These are phyloP conservation scores for Ceratosolen solmsi DNA, from an alignment of 1,140 invertebrate genomes.

Conservation along the genomic window DNA sequence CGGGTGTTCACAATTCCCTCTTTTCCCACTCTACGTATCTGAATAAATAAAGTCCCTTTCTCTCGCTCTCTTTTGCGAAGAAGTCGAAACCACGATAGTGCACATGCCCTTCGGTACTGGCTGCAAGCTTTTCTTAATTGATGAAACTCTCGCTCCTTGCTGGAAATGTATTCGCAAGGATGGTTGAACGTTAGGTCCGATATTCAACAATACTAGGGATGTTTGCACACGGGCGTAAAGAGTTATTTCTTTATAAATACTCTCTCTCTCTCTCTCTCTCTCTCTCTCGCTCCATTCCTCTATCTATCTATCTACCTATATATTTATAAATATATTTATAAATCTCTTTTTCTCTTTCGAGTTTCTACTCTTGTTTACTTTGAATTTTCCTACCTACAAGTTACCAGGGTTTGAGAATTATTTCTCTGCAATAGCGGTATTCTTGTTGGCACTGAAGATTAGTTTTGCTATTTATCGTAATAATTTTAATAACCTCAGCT, in stretches of 20 bases:
- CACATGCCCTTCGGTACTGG: background rate
- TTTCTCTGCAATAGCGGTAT: background rate
- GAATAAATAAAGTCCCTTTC: conserved; percentile 22
- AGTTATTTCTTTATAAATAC: background rate
- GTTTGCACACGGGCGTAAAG: background rate
- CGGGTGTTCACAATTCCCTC: background rate
- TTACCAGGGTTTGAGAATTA: background rate
- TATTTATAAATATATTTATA: no score
- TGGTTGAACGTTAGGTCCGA: background rate
- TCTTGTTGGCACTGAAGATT: conserved; percentile 24
- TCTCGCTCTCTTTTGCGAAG: background rate
- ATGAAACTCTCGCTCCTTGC: background rate
- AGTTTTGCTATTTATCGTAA: conserved; percentile 38
- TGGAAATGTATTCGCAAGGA: background rate
- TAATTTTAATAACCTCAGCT: no score
- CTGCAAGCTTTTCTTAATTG: conserved; percentile 3
- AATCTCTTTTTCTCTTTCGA: no score
- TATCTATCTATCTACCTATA: no score
- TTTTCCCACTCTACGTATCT: background rate
- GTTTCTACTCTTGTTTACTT: no score
- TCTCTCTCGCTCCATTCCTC: no score
- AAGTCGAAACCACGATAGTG: conserved; percentile 11
- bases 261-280: no score
- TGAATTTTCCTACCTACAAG: background rate
- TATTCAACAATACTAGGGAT: background rate